These are phyloP conservation scores for Petrocephalus zakoni DNA, from an alignment of 2,113 vertebrate species.

Conservation along the genomic window DNA sequence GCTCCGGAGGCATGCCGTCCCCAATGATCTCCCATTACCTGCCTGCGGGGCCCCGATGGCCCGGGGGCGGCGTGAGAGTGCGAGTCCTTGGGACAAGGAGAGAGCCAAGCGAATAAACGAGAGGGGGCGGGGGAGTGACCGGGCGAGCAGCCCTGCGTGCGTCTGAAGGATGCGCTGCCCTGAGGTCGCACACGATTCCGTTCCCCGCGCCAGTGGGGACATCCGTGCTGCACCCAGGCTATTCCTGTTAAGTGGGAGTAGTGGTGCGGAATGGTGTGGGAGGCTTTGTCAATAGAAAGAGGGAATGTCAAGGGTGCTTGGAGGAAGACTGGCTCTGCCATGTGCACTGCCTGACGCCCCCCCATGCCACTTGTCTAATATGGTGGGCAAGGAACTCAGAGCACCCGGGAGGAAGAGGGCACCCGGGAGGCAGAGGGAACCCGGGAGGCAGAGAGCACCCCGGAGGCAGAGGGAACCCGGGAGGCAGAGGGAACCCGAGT, in stretches of 20 bases:
- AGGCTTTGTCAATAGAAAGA: not conserved
- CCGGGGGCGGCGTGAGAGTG: not conserved
- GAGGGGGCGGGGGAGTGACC: not conserved
- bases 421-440: not conserved
- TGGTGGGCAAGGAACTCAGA: not conserved
- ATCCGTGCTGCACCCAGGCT: not conserved
- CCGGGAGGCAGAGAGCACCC: not conserved
- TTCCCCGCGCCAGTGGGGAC: not conserved
- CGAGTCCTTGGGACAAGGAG: slow-evolving; percentile 1
- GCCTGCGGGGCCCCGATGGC: slow-evolving; percentile 32
- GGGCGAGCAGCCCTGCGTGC: not conserved
- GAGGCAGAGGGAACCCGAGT: not conserved
- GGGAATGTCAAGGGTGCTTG: not conserved
- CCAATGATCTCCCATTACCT: slow-evolving; percentile 68
- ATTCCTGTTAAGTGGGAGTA: not conserved
- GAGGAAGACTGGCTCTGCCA: not conserved
- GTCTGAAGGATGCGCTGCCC: not conserved
- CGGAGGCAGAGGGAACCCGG: not conserved
- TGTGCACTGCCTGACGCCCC: not conserved
- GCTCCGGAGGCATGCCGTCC: slow-evolving; percentile 49
- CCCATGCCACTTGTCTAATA: not conserved
- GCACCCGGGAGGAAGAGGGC: not conserved
- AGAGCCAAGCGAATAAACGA: not conserved
- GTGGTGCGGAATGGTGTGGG: not conserved
- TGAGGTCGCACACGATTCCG: not conserved